These are phyloP conservation scores for Nasonia vitripennis DNA, from an alignment of 1,140 invertebrate species.

Conservation along the genomic window DNA sequence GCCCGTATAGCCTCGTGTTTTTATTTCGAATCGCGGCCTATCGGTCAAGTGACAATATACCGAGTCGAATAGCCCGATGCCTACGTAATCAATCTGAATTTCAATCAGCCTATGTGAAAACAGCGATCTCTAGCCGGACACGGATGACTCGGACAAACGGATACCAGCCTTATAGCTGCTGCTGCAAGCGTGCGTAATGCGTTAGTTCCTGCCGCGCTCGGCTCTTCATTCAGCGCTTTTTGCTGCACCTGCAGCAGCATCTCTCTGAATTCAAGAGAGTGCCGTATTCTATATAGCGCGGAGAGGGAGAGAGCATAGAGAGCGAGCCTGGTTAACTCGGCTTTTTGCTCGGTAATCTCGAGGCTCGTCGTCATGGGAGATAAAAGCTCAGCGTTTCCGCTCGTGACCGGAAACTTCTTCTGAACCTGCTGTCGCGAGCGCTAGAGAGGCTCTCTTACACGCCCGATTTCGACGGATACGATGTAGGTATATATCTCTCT, in stretches of 20 bases:
- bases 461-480: not conserved
- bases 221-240: constrained; percentile 72
- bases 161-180: constrained; percentile 24
- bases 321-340: constrained; percentile 23
- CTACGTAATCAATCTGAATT: not conserved
- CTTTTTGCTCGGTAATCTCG: not conserved
- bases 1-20: too few relatives aligned
- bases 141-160: not conserved
- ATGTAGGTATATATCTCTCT: too few relatives aligned
- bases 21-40: too few relatives aligned
- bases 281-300: too few relatives aligned
- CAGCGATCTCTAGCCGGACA: not conserved
- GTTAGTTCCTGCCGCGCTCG: constrained; percentile 58
- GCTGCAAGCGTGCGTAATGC: constrained; percentile 57
- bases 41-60: too few relatives aligned
- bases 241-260: constrained; percentile 52
- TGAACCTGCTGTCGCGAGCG: not conserved
- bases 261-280: constrained; percentile 17
- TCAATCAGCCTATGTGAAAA: not conserved
- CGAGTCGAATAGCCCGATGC: too few relatives aligned
- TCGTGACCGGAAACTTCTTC: constrained; percentile 45
- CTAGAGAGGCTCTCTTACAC: too few relatives aligned
- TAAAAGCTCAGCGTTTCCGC: constrained; percentile 35
- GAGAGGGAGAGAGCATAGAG: too few relatives aligned
- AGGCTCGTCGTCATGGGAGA: constrained; percentile 43